These are phyloP conservation scores for Agriopis leucophaearia DNA, from an alignment of 2,888 invertebrate genomes.

Conservation along the genomic window DNA sequence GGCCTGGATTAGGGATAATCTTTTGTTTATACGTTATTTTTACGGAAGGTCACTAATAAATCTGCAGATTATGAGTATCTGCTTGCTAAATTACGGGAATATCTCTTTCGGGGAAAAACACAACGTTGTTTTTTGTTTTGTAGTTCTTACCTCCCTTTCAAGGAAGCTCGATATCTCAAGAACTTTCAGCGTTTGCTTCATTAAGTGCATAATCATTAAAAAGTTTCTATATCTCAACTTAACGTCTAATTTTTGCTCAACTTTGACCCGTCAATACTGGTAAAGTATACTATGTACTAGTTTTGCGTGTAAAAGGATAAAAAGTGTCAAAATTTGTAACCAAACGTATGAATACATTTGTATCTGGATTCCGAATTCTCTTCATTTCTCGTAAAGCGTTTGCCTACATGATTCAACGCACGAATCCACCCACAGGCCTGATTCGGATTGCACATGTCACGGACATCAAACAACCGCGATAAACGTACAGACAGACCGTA, in stretches of 20 bases:
- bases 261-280: no score
- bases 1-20: slow-evolving; percentile 70
- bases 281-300: no score
- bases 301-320: no score
- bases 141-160: not conserved
- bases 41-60: slow-evolving; percentile 47
- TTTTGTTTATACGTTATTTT: slow-evolving; percentile 73
- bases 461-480: slow-evolving; percentile 56
- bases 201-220: no score
- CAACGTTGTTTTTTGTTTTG: not conserved
- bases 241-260: no score
- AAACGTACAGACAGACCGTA: slow-evolving; percentile 71
- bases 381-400: slow-evolving; percentile 24
- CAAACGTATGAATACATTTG: not conserved
- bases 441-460: slow-evolving; percentile 61
- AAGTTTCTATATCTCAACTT: no score
- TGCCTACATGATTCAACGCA: slow-evolving; percentile 41
- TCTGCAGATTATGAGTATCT: slow-evolving; percentile 50
- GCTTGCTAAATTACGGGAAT: slow-evolving; percentile 21
- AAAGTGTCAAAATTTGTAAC: no score
- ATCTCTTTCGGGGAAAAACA: slow-evolving; percentile 10
- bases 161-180: not conserved
- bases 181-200: no score
- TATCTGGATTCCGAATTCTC: slow-evolving; percentile 11
- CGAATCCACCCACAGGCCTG: slow-evolving; percentile 48